These are phyloP conservation scores for Maniola hyperantus DNA, from an alignment of 2,888 invertebrate species.

Conservation along the genomic window DNA sequence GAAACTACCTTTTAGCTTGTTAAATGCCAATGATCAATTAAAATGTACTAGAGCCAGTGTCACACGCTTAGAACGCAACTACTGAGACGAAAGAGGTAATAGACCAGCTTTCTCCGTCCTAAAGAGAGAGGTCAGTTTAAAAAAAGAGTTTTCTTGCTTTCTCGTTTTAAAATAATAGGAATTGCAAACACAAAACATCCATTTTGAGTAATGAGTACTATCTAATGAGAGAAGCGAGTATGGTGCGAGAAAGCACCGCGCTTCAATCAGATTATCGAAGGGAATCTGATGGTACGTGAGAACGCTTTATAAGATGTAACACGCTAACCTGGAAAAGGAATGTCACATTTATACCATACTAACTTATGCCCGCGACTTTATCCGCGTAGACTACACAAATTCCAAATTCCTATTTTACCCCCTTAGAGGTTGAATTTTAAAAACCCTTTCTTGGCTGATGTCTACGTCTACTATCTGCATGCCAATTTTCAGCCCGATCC, in stretches of 20 bases:
- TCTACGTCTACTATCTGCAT: no score
- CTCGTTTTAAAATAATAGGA: not conserved
- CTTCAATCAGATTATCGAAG: not conserved
- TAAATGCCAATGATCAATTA: conserved; percentile 14
- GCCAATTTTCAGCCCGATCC: no score
- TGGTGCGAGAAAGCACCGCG: not conserved
- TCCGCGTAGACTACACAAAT: no score
- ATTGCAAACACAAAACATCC: not conserved
- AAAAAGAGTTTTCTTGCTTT: not conserved
- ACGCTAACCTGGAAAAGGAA: not conserved
- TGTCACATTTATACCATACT: not conserved
- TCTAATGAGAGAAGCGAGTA: not conserved
- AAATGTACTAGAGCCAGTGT: conserved; percentile 7
- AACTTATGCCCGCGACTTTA: no score
- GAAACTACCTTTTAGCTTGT: not conserved
- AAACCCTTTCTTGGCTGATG: no score
- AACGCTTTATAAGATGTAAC: not conserved
- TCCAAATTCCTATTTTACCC: no score
- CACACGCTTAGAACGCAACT: conserved; percentile 29
- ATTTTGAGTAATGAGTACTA: not conserved
- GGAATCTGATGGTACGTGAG: not conserved
- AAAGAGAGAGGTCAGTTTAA: conserved; percentile 19
- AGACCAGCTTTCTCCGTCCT: conserved; percentile 34
- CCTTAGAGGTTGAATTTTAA: no score
- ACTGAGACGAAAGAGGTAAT: conserved; percentile 28